These are phyloP conservation scores for Xiphydria camelus DNA, from an alignment of 2,888 invertebrate species.

Conservation along the genomic window DNA sequence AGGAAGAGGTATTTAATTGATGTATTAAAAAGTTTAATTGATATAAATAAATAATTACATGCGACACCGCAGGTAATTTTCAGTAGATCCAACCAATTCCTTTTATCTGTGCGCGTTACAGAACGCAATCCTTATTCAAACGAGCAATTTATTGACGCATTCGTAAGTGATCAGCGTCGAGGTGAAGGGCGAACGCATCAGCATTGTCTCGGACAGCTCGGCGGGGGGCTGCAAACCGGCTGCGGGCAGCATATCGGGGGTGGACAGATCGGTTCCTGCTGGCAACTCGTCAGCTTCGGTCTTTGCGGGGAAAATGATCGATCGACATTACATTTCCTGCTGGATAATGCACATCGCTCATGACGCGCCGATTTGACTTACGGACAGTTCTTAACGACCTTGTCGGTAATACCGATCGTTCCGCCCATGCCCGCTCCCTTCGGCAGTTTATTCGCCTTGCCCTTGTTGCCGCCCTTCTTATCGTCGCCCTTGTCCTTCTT, in stretches of 20 bases:
- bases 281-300: neutral
- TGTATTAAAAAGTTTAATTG: too few relatives aligned
- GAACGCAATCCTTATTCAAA: too few relatives aligned
- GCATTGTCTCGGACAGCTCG: slow-evolving; percentile 11
- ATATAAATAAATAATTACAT: too few relatives aligned
- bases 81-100: too few relatives aligned
- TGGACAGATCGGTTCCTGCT: neutral
- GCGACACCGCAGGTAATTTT: too few relatives aligned
- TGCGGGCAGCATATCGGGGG: slow-evolving; percentile 1
- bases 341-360: neutral
- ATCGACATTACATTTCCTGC: too few relatives aligned
- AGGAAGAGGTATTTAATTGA: too few relatives aligned
- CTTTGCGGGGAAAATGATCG: neutral
- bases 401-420: slow-evolving; percentile 24
- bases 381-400: slow-evolving; percentile 23
- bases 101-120: too few relatives aligned
- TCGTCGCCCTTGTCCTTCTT: slow-evolving; percentile 2
- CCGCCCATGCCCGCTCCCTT: slow-evolving; percentile 30
- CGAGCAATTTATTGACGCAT: too few relatives aligned
- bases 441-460: slow-evolving; percentile 16
- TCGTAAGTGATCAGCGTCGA: too few relatives aligned
- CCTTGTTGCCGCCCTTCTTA: slow-evolving; percentile 13
- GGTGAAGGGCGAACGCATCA: too few relatives aligned
- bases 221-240: slow-evolving; percentile 7
- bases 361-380: slow-evolving; percentile 7